phyloP scores from a whole-genome alignment of 2,797 vertebrate species.

The Sphaeramia orbicularis region DNA sequence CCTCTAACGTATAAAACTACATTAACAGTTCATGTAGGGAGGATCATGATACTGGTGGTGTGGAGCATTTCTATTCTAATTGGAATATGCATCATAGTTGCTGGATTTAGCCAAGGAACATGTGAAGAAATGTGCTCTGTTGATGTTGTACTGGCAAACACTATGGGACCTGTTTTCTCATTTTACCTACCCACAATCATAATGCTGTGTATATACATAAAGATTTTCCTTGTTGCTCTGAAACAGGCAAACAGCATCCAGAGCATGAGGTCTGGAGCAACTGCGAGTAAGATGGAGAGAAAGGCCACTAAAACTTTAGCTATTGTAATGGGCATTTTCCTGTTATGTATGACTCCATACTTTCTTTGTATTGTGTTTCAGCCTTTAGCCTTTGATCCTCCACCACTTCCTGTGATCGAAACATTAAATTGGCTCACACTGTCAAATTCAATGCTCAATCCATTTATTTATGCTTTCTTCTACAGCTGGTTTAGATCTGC shows the following conservation, averaged over 20 bases:
- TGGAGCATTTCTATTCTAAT: constrained; percentile 86
- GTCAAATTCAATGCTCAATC: constrained; percentile 80
- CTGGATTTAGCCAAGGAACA: constrained; percentile 77
- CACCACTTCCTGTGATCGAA: too few relatives aligned
- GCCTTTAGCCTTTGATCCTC: constrained; percentile 20
- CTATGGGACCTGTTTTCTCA: constrained; percentile 63
- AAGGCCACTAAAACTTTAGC: constrained; percentile 89
- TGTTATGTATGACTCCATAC: constrained; percentile 52
- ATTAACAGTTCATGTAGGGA: constrained; percentile 4
- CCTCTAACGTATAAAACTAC: constrained; percentile 39
- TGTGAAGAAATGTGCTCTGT: constrained; percentile 20
- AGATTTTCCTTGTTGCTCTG: constrained; percentile 87
- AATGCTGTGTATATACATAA: constrained; percentile 87
- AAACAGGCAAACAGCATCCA: constrained; percentile 85
- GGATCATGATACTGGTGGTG: constrained; percentile 83
- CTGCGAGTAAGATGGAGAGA: constrained; percentile 73
- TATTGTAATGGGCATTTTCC: constrained; percentile 52
- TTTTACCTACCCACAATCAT: constrained; percentile 86
- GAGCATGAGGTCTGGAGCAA: constrained; percentile 41
- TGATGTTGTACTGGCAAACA: constrained; percentile 1
- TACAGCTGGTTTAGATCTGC: constrained; percentile 82
- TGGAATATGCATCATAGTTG: constrained; percentile 84
- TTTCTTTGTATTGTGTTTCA: constrained; percentile 33
- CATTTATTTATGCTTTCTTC: constrained; percentile 85
- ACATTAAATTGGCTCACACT: constrained; percentile 35